Percentiles rank a stretch among this genome's conserved stretches.
These are phyloP conservation scores for Unio pictorum DNA, from an alignment of 2,888 invertebrate species.

Conservation along the genomic window DNA sequence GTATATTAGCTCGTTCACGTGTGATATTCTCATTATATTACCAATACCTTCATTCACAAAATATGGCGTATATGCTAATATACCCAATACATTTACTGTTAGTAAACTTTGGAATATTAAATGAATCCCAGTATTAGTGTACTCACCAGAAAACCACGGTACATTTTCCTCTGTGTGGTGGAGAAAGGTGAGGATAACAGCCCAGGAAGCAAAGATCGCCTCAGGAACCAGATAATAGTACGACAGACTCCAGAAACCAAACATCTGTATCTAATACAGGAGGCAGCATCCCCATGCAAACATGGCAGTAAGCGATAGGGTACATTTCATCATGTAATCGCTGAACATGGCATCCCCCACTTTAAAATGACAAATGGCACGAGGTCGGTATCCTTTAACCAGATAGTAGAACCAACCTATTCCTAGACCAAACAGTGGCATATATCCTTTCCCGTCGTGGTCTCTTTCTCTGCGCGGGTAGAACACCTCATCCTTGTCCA, in stretches of 20 bases:
- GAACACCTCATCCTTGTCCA: constrained; percentile 68
- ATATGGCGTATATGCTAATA: no score
- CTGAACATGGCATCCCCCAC: constrained; percentile 47
- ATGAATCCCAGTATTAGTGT: no score
- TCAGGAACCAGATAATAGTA: constrained; percentile 59
- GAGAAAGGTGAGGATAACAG: constrained; percentile 66
- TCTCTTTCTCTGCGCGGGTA: constrained; percentile 57
- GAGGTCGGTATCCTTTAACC: constrained; percentile 58
- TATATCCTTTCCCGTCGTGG: constrained; percentile 21
- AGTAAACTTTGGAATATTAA: no score
- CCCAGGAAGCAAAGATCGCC: constrained; percentile 61
- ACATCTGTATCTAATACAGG: constrained; percentile 35
- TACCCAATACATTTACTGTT: no score
- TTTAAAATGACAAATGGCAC: constrained; percentile 55
- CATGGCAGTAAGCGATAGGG: constrained; percentile 41
- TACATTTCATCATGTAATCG: constrained; percentile 45
- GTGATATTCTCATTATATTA: no score
- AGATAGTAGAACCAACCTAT: constrained; percentile 65
- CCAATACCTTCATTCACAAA: no score
- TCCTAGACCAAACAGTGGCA: constrained; percentile 48
- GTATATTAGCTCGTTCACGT: no score
- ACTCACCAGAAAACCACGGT: constrained; percentile 61
- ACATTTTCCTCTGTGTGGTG: constrained; percentile 66
- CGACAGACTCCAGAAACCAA: constrained; percentile 46
- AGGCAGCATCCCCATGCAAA: constrained; percentile 43